A percentile compares a stretch with the other conserved stretches of the same genome.
Conservation (phyloP, 92 coral and sea anemone genomes). For the Epizoanthus ramosus region DNA sequence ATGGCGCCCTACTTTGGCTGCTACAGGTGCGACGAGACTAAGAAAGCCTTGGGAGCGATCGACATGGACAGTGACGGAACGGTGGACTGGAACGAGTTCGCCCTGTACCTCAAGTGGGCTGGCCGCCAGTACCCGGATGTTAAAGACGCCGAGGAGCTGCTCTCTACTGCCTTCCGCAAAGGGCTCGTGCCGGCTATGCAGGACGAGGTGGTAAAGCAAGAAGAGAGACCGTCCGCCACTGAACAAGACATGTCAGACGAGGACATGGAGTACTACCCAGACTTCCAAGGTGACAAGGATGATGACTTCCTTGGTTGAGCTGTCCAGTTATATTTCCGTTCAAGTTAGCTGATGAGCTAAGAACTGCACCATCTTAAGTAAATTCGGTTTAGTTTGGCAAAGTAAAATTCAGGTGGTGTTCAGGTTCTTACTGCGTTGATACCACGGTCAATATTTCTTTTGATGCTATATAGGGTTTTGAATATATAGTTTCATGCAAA, state of each 20-base stretch:
- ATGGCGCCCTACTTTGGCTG: slow-evolving; percentile 75
- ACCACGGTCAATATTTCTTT: no score
- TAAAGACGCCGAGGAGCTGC: slow-evolving; percentile 62
- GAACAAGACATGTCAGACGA: neutral
- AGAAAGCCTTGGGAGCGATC: slow-evolving; percentile 67
- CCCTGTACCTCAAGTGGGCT: slow-evolving; percentile 83
- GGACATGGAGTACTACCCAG: neutral
- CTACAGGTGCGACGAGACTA: slow-evolving; percentile 70
- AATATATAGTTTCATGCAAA: no score
- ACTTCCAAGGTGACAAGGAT: neutral
- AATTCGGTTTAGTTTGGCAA: no score
- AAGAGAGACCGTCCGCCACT: neutral
- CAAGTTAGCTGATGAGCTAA: no score
- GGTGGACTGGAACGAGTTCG: slow-evolving; percentile 83
- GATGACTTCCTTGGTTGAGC: slow-evolving; percentile 16
- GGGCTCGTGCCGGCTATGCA: slow-evolving; percentile 90
- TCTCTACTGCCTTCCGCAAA: slow-evolving; percentile 67
- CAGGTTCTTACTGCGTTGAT: no score
- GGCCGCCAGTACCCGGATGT: slow-evolving; percentile 73
- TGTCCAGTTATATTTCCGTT: neutral
- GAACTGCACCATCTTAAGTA: no score
- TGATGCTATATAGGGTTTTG: no score
- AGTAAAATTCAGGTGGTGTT: no score
- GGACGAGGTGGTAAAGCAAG: slow-evolving; percentile 50
- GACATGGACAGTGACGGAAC: slow-evolving; percentile 76